Evolutionary conservation across 2,113 vertebrate genomes (phyloP).

Genomic region (Clarias gariepinus): DNA sequence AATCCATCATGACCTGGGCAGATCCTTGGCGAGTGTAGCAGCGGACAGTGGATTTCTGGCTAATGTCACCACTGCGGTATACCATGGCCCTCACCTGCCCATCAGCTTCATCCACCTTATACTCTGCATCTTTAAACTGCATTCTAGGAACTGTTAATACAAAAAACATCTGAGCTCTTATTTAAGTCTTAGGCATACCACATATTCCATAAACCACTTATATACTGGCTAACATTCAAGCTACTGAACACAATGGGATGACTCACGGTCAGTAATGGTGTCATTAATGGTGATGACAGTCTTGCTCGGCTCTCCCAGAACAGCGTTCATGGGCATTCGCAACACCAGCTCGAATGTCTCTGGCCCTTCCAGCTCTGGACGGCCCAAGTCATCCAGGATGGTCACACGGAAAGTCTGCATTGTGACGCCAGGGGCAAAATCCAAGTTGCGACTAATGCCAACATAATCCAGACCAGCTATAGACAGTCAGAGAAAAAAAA

Average conservation of each 20-base stretch:
- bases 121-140: conserved; percentile 76
- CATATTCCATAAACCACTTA: neutral
- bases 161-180: neutral
- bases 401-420: conserved; percentile 80
- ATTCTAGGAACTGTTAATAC: conserved; percentile 73
- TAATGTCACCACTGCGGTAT: conserved; percentile 77
- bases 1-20: conserved; percentile 82
- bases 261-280: conserved; percentile 74
- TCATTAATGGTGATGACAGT: conserved; percentile 81
- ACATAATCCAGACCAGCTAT: conserved; percentile 82
- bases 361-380: conserved; percentile 78
- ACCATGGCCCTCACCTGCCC: conserved; percentile 66
- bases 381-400: conserved; percentile 80
- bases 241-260: neutral
- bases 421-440: conserved; percentile 80
- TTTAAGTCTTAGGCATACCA: neutral
- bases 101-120: conserved; percentile 76
- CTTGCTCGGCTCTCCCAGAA: conserved; percentile 80
- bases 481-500: neutral
- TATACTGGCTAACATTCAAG: neutral
- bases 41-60: conserved; percentile 69
- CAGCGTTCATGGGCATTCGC: conserved; percentile 78
- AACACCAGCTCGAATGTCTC: conserved; percentile 83
- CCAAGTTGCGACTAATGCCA: conserved; percentile 79
- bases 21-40: conserved; percentile 80